phyloP scores from a whole-genome alignment of 2,797 vertebrate genomes.

The Periophthalmus magnuspinnatus region DNA sequence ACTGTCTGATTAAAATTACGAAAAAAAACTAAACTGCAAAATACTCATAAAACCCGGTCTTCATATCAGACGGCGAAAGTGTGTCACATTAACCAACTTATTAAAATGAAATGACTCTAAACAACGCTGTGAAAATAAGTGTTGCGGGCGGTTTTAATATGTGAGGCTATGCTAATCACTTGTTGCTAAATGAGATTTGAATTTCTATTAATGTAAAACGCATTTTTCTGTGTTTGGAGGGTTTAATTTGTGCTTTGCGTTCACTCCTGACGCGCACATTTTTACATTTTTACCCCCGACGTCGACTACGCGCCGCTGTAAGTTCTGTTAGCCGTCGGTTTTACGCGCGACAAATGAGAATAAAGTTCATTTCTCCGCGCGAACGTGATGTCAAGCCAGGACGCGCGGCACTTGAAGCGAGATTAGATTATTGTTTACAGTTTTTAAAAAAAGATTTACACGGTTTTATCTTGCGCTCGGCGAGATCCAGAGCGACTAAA shows the following conservation, averaged over 20 bases:
- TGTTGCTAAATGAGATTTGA: conserved; percentile 15
- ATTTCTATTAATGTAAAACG: conserved; percentile 3
- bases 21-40: conserved; percentile 44
- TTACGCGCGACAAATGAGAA: background rate
- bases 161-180: conserved; percentile 13
- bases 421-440: conserved; percentile 16
- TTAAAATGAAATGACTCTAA: conserved; percentile 33
- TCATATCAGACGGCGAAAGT: conserved; percentile 52
- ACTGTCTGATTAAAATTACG: conserved; percentile 62
- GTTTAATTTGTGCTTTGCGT: background rate
- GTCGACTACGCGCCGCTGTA: background rate
- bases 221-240: background rate
- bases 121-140: conserved; percentile 15
- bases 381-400: background rate
- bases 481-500: conserved; percentile 23
- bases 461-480: conserved; percentile 23
- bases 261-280: background rate
- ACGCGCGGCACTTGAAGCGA: conserved; percentile 17
- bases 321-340: background rate
- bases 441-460: conserved; percentile 9
- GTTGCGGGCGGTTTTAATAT: conserved; percentile 32
- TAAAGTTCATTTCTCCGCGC: background rate
- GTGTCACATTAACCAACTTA: conserved; percentile 44
- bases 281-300: no score
- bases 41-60: conserved; percentile 55